A percentile compares a stretch with the other conserved stretches of the same genome.
phyloP scores from a whole-genome alignment of 92 coral and sea anemone species.

The Parazoanthus atlanticus region DNA sequence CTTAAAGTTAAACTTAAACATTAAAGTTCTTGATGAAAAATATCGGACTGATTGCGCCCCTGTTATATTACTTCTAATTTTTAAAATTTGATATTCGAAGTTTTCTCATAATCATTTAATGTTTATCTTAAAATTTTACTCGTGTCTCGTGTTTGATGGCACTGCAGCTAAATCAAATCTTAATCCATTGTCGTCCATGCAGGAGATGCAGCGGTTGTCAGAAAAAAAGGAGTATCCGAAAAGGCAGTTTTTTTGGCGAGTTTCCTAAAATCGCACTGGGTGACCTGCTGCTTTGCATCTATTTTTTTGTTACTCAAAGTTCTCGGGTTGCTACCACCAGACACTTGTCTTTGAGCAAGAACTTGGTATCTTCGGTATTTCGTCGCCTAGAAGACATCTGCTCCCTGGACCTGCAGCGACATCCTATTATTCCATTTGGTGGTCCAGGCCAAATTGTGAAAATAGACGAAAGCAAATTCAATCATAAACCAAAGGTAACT shows the following conservation, averaged over 20 bases:
- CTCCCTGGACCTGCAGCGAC: constrained; percentile 20
- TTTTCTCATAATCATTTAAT: too few relatives aligned
- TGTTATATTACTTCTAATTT: too few relatives aligned
- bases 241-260: constrained; percentile 41
- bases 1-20: too few relatives aligned
- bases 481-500: constrained; percentile 59
- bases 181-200: not conserved
- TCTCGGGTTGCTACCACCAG: constrained; percentile 31
- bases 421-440: constrained; percentile 58
- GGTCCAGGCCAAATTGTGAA: constrained; percentile 40
- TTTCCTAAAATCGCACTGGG: constrained; percentile 40
- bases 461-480: constrained; percentile 59
- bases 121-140: too few relatives aligned
- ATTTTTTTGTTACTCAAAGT: constrained; percentile 23
- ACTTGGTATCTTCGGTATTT: constrained; percentile 24
- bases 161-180: too few relatives aligned
- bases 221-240: constrained; percentile 40
- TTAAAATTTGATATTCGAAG: too few relatives aligned
- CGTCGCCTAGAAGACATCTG: constrained; percentile 46
- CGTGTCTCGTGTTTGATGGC: too few relatives aligned
- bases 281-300: constrained; percentile 37
- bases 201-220: constrained; percentile 51
- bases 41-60: too few relatives aligned
- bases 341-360: constrained; percentile 14
- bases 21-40: too few relatives aligned